A percentile compares a stretch with the other conserved stretches of the same genome.
phyloP scores from a whole-genome alignment of 2,888 invertebrate genomes.

The Cenopis cana region DNA sequence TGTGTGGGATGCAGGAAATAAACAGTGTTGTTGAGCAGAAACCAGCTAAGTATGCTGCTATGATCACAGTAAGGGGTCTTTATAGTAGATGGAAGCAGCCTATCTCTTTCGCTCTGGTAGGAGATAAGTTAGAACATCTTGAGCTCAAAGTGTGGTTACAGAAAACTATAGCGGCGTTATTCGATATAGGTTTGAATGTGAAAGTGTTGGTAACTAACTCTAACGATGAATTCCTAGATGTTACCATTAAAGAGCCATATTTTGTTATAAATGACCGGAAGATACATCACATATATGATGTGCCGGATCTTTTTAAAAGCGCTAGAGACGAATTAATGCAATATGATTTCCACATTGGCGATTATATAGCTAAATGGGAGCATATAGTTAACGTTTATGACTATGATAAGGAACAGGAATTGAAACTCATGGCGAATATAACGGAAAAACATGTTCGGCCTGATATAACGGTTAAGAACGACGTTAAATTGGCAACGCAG shows the following conservation, averaged over 20 bases:
- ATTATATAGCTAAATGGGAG: slow-evolving; percentile 30
- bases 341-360: slow-evolving; percentile 36
- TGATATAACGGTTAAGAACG: not conserved
- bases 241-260: slow-evolving; percentile 38
- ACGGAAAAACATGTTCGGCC: slow-evolving; percentile 25
- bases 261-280: slow-evolving; percentile 45
- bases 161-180: slow-evolving; percentile 42
- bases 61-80: slow-evolving; percentile 47
- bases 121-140: slow-evolving; percentile 38
- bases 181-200: slow-evolving; percentile 46
- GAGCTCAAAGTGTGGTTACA: slow-evolving; percentile 46
- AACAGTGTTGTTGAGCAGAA: slow-evolving; percentile 7
- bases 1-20: slow-evolving; percentile 33
- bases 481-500: slow-evolving; percentile 9
- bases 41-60: slow-evolving; percentile 5
- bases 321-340: slow-evolving; percentile 44
- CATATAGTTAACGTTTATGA: slow-evolving; percentile 30
- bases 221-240: slow-evolving; percentile 40
- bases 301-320: slow-evolving; percentile 45
- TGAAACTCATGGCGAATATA: slow-evolving; percentile 32
- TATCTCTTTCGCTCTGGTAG: slow-evolving; percentile 46
- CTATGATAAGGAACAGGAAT: slow-evolving; percentile 20
- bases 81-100: slow-evolving; percentile 50
- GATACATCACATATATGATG: slow-evolving; percentile 48
- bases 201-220: slow-evolving; percentile 43